Base-by-base conservation (phyloP, 2,113 vertebrate genomes). In the Halichoeres trimaculatus region DNA sequence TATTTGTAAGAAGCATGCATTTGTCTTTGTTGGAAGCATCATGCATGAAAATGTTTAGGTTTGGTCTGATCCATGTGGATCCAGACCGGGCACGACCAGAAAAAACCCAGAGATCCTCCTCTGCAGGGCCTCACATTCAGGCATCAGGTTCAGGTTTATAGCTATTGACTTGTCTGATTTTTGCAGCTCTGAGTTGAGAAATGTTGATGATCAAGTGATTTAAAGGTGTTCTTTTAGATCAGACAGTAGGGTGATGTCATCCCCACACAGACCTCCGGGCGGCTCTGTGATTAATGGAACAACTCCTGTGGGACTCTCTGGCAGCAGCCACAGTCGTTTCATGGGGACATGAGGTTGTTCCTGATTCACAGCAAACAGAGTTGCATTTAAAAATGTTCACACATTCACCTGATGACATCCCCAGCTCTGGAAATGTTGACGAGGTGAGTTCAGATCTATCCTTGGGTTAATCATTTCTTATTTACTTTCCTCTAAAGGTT, bases 211-310 rank as follows among this genome's bases (percentile, higher is more conserved):
- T 19, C 0, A 20, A 50, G 22, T 47, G 2, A 61, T 55, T 47
- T 67, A 19, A 55, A 52, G 57, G n/a, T 23, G 53, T 62, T 60
- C 19, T 55, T 7, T 12, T 23, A 14, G 17, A 50, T 24, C 51
- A 55, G 67, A 63, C 57, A 47, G 54, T 30, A 45, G 36, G 71
- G 76, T 85, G 65, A 81, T 70, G 72, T 81, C 72, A 75, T 63
- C 43, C 11, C 56, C 73, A 59, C 69, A 69, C 64, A 63, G 75
- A 65, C 62, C 68, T 71, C 20, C 14, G 60, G 80, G 80, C 58
- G 48, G 78, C 77, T 81, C 63, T 17, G 69, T 80, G 75, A 76
- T 78, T 86, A 85, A 88, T 84, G 80, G 70, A 75, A 61, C 69
- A 76, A 59, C 60, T 82, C 74, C 75, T 26, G 38, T 74, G 74